phyloP scores from a whole-genome alignment of 2,888 invertebrate genomes.

The Caenorhabditis sinica region DNA sequence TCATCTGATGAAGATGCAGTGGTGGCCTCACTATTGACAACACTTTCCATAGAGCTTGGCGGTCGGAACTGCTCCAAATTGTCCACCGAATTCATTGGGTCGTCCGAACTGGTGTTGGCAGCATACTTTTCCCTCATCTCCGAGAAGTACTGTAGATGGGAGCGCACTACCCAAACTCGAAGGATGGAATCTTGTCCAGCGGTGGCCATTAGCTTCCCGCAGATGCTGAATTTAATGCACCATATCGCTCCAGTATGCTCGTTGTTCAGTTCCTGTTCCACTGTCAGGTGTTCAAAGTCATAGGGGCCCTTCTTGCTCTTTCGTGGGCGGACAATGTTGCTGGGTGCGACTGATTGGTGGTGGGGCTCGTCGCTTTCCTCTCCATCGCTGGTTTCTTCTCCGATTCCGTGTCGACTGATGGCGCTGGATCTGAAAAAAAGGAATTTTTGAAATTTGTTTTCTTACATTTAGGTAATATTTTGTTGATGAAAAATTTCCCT shows the following conservation, averaged over 20 bases:
- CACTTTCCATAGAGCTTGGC: constrained; percentile 68
- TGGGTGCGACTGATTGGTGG: constrained; percentile 35
- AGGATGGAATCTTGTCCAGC: constrained; percentile 97
- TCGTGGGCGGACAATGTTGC: constrained; percentile 88
- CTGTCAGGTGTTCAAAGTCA: constrained; percentile 94
- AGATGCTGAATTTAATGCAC: constrained; percentile 98
- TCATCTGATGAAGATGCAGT: constrained; percentile 36
- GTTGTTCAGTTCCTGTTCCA: constrained; percentile 90
- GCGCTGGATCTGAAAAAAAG: constrained; percentile 16
- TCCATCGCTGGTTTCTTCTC: constrained; percentile 68
- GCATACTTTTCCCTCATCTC: constrained; percentile 94
- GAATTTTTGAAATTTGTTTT: background rate
- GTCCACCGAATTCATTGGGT: constrained; percentile 68
- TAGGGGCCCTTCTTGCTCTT: constrained; percentile 97
- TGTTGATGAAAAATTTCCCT: too few relatives aligned
- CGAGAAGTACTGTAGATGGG: constrained; percentile 93
- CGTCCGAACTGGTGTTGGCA: constrained; percentile 60
- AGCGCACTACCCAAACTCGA: constrained; percentile 95
- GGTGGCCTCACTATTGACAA: constrained; percentile 55
- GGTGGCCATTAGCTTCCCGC: constrained; percentile 92
- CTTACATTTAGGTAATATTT: too few relatives aligned
- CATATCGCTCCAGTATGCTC: constrained; percentile 94
- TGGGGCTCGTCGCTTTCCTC: constrained; percentile 68
- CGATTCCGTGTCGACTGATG: constrained; percentile 42
- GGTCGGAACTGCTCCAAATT: constrained; percentile 71